Conservation (phyloP, 2,797 vertebrate species). For the Bryconaethiops microstoma region DNA sequence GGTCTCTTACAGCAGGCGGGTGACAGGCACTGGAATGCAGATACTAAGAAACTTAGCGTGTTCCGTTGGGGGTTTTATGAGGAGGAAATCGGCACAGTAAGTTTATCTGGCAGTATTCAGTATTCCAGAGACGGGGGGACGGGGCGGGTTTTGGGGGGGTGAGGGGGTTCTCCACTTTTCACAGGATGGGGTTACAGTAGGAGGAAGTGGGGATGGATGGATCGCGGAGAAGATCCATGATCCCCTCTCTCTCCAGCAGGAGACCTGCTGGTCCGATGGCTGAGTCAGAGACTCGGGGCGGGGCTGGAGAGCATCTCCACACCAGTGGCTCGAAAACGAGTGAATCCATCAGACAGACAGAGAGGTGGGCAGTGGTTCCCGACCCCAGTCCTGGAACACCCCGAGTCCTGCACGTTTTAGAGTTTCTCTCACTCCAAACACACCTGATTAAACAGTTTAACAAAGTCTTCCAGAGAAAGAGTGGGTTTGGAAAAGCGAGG, state of each 20-base stretch:
- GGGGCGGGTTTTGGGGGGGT: constrained; percentile 45
- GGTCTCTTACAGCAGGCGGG: constrained; percentile 61
- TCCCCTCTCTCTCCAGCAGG: constrained; percentile 59
- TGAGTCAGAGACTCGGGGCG: background rate
- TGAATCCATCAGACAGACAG: too few species aligned
- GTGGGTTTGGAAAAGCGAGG: too few species aligned
- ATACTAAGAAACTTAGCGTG: constrained; percentile 79
- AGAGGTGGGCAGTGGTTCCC: constrained; percentile 5
- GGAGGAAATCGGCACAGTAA: constrained; percentile 61
- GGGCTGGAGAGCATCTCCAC: background rate
- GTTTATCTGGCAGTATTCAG: constrained; percentile 75
- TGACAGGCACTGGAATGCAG: constrained; percentile 79
- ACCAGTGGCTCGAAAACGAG: constrained; percentile 4
- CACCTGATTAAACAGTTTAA: background rate
- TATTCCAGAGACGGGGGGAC: constrained; percentile 73
- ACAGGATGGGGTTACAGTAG: constrained; percentile 56
- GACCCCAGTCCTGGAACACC: too few species aligned
- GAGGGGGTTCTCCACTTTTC: constrained; percentile 54
- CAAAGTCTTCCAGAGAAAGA: background rate
- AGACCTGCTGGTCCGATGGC: background rate
- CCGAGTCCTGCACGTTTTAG: constrained; percentile 11
- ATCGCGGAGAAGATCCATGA: constrained; percentile 67
- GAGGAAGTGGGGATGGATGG: constrained; percentile 62
- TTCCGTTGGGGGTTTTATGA: constrained; percentile 52
- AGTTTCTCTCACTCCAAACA: background rate